Base-by-base conservation (phyloP, 2,797 vertebrate species). In the Borostomias antarcticus region DNA sequence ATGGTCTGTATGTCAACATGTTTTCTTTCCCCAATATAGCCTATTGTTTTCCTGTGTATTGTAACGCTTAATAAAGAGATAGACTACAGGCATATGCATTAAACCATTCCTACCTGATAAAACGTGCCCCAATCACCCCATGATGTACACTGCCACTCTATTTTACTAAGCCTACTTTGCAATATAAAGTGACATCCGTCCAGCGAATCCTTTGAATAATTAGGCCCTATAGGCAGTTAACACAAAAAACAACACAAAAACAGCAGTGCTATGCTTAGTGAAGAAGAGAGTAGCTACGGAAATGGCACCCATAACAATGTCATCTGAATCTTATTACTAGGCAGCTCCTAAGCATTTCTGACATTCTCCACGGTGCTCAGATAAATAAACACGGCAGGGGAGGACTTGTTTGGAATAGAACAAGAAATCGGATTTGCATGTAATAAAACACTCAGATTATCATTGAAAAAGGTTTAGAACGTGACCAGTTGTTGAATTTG, bases 351-450 rank as follows among this genome's bases (percentile, higher is more conserved):
- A 64, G 57, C 56, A 65, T 65, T 66, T 40, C 50, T 40, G 57
- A 66, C 69, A 71, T 66, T 52, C 69, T 66, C 57, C 29, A 61
- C 33, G n/a, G n/a, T 61, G 30, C 29, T 47, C 29, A 59, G 17
- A 30, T 25, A 60, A 53, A 60, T 54, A 65, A 48, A 65, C 56
- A 70, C 25, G 9, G 13, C 15, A 40, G 43, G 21, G 13, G 21
- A 23, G 37, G 57, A 59, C 26, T 59, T 35, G 35, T 59, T 40
- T 19, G 57, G 35, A 59, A 40, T 19, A 21, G 57, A 43, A 59
- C 57, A 40, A 23, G 35, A 23, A 40, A 26, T 40, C 23, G 57
- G 21, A 33, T 59, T 26, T 59, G 25, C 37, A 21, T 59, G 5
- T 23, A 40, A 59, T 59, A 43, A 59, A 59, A 59, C 35, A 59